Conservation (phyloP, 2,888 invertebrate species). For the Thelaira solivaga region DNA sequence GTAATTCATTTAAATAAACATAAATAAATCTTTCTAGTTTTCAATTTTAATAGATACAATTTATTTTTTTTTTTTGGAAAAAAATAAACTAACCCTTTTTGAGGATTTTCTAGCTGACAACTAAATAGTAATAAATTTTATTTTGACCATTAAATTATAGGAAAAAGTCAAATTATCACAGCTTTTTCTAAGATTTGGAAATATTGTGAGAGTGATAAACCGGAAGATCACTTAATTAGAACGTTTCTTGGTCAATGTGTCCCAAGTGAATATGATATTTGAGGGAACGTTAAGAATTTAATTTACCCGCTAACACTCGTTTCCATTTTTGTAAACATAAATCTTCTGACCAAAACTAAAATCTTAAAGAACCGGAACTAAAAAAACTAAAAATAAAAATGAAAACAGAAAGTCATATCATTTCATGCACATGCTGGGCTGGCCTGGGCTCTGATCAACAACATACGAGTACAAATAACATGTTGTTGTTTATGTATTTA, state of each 20-base stretch:
- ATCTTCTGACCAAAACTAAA: conserved; percentile 66
- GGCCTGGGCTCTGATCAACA: too few relatives aligned
- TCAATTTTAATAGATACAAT: background rate
- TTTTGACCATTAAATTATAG: conserved; percentile 68
- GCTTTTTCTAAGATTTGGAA: conserved; percentile 59
- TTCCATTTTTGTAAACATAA: conserved; percentile 66
- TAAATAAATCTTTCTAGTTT: conserved; percentile 45
- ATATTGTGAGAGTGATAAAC: conserved; percentile 65
- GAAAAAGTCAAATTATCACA: conserved; percentile 72
- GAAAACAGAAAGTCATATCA: conserved; percentile 31
- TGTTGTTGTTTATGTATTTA: background rate
- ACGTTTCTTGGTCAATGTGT: conserved; percentile 62
- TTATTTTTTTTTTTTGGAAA: too few relatives aligned
- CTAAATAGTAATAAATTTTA: conserved; percentile 72
- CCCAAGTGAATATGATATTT: conserved; percentile 38
- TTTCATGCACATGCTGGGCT: conserved; percentile 49
- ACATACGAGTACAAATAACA: too few relatives aligned
- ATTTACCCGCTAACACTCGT: conserved; percentile 2
- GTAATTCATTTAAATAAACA: too few relatives aligned
- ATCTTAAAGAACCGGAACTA: conserved; percentile 71
- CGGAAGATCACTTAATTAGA: conserved; percentile 75
- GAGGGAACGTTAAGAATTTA: conserved; percentile 22
- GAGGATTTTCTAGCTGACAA: conserved; percentile 15
- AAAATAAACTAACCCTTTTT: conserved; percentile 31
- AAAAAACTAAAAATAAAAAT: conserved; percentile 64